A percentile compares a stretch with the other conserved stretches of the same genome.
phyloP scores from a whole-genome alignment of 1,140 invertebrate species.

The Diorhabda sublineata region DNA sequence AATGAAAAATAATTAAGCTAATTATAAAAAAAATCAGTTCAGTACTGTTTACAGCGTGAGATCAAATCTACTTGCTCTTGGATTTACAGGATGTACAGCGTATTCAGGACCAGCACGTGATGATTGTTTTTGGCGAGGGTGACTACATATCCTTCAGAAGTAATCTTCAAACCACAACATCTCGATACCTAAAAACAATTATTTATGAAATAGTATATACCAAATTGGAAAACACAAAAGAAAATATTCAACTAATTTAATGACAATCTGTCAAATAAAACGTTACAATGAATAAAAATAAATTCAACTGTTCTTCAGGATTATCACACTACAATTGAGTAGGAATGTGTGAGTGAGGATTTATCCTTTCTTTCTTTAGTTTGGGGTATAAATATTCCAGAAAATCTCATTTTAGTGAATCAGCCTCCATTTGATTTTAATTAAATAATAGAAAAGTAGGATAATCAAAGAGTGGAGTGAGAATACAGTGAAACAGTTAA shows the following conservation, averaged over 20 bases:
- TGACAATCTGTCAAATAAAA: too few relatives aligned
- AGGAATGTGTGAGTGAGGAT: too few relatives aligned
- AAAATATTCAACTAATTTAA: too few relatives aligned
- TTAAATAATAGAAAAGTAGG: too few relatives aligned
- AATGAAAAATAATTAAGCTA: conserved; percentile 31
- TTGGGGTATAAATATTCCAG: not conserved
- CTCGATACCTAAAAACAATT: conserved; percentile 76
- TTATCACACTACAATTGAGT: too few relatives aligned
- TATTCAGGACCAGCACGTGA: conserved; percentile 93
- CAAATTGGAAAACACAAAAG: too few relatives aligned
- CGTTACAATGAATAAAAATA: too few relatives aligned
- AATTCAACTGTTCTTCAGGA: too few relatives aligned
- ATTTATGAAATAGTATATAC: conserved; percentile 34
- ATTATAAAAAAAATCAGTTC: conserved; percentile 43
- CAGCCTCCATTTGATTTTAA: too few relatives aligned
- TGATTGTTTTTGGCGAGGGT: conserved; percentile 98
- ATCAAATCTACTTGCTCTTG: conserved; percentile 41
- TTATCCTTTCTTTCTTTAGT: too few relatives aligned
- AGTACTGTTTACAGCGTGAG: conserved; percentile 44
- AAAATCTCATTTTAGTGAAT: not conserved
- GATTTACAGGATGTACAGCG: conserved; percentile 80
- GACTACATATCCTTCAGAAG: conserved; percentile 92
- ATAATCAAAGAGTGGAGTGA: too few relatives aligned
- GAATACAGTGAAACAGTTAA: too few relatives aligned
- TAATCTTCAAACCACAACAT: conserved; percentile 95